A percentile compares a stretch with the other conserved stretches of the same genome.
These are phyloP conservation scores for Carollia perspicillata DNA, from an alignment of 2,113 vertebrate species.

Conservation along the genomic window DNA sequence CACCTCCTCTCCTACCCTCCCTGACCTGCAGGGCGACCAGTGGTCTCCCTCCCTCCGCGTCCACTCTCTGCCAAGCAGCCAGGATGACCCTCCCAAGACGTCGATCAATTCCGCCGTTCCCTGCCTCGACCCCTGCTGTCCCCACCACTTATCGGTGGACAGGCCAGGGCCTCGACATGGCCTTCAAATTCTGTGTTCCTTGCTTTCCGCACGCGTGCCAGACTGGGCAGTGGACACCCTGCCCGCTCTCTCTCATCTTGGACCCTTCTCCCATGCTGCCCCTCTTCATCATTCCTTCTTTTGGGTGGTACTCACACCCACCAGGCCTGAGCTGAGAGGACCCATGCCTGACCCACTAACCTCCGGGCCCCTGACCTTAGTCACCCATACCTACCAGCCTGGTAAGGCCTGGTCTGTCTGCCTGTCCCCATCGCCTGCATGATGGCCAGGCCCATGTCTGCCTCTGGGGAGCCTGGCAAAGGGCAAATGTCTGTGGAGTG, in stretches of 20 bases:
- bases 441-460: fast-evolving
- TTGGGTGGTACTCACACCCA: background rate
- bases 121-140: background rate
- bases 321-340: background rate
- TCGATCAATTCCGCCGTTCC: fast-evolving
- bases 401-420: background rate
- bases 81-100: background rate
- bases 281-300: background rate
- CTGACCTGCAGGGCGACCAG: fast-evolving
- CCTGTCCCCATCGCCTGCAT: fast-evolving
- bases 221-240: too few relatives aligned
- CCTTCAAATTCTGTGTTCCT: background rate
- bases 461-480: background rate
- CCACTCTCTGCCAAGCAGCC: background rate
- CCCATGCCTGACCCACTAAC: background rate
- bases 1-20: fast-evolving
- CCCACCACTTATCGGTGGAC: background rate
- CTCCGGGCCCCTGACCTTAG: background rate
- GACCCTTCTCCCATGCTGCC: background rate
- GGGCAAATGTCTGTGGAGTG: background rate
- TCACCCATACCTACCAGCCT: background rate
- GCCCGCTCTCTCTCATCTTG: background rate
- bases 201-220: background rate
- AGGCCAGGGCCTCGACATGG: background rate
- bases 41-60: background rate